These are phyloP conservation scores for Pterois miles DNA, from an alignment of 2,797 vertebrate genomes.

Conservation along the genomic window DNA sequence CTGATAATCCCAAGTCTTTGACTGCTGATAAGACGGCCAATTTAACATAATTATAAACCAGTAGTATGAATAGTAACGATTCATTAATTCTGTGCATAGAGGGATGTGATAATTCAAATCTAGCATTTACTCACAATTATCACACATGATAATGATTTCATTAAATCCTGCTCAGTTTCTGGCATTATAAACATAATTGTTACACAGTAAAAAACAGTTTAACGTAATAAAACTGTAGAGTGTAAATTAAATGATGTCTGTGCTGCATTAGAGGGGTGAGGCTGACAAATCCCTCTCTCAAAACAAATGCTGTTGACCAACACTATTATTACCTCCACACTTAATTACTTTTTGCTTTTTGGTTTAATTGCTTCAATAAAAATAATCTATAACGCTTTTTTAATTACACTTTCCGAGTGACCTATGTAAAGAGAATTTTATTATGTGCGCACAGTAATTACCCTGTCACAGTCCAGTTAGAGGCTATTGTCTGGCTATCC, in stretches of 20 bases:
- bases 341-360: constrained; percentile 97
- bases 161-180: constrained; percentile 93
- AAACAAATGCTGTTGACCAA: constrained; percentile 99
- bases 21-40: constrained; percentile 85
- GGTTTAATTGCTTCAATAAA: constrained; percentile 99
- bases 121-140: constrained; percentile 83
- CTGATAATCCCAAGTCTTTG: constrained; percentile 86
- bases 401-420: constrained; percentile 99
- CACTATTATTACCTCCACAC: constrained; percentile 96
- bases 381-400: constrained; percentile 99
- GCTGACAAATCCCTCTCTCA: constrained; percentile 88
- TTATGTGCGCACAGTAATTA: constrained; percentile 98
- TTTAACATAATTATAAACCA: constrained; percentile 89
- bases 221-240: constrained; percentile 92
- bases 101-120: constrained; percentile 83
- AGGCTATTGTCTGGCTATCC: constrained; percentile 94
- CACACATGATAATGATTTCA: constrained; percentile 82
- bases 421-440: constrained; percentile 98
- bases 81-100: constrained; percentile 81
- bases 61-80: constrained; percentile 83
- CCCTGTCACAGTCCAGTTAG: constrained; percentile 97
- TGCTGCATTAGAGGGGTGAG: constrained; percentile 86
- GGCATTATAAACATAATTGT: constrained; percentile 99
- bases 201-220: constrained; percentile 90
- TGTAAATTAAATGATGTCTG: constrained; percentile 87